Evolutionary conservation across 1,140 invertebrate genomes (phyloP), one percentile per base, ranked within the genome.

Genomic region (Gryon sp.): DNA sequence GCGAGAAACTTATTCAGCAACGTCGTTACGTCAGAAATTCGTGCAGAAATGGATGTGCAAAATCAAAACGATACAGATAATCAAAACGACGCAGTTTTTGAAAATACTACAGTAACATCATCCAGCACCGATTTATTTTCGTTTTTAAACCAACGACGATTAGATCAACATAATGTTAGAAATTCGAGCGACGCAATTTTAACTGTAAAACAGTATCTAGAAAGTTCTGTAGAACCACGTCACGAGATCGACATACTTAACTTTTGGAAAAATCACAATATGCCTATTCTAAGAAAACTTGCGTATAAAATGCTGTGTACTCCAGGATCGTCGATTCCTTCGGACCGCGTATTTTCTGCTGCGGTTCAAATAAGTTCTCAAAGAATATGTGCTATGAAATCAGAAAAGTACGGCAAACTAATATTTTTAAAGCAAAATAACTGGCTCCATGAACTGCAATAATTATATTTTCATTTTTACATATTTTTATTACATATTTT

Each of bases 391-490:
- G 4, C 15, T 1, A 30, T 57, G 38, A 57, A 57, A 36, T 4
- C 15, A 4, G 38, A 57, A 3, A 57, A 57, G 20, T 57, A 57
- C 20, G 43, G 32, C 8, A 57, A 43, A 32, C 5, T 57, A 7
- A 57, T 57, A 18, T 57, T 57, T 43, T 43, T 57, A 19, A 57
- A 57, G 32, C 15, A 43, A 18, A 57, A 57, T 22, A 7, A 7
- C 2, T 57, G 53, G 53, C 2, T 57, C n/a, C n/a, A n/a, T n/a
- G n/a, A n/a, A n/a, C n/a, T n/a, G n/a, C n/a, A n/a, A n/a, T n/a
- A n/a, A n/a, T n/a, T n/a, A n/a, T n/a, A n/a, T n/a, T n/a, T n/a
- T n/a, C n/a, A n/a, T n/a, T n/a, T n/a, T n/a, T n/a, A n/a, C n/a
- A 26, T 16, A 28, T 43, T 32, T n/a, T n/a, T n/a, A n/a, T n/a